Conservation (phyloP, 2,113 vertebrate genomes). For the Xiphias gladius region DNA sequence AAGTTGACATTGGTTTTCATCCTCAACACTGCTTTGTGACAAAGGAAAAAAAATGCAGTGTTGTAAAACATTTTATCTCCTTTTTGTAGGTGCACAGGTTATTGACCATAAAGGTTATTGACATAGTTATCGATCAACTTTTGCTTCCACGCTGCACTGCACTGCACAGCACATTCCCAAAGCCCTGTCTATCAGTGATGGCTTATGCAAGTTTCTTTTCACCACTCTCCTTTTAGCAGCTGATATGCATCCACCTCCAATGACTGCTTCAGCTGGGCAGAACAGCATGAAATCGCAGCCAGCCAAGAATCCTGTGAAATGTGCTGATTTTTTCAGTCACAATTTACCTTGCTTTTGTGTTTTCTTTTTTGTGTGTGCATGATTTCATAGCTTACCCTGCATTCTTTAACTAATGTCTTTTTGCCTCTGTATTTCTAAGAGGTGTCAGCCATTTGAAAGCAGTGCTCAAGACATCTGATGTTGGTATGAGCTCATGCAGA, state of each 20-base stretch:
- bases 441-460: not conserved
- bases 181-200: not conserved
- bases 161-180: constrained; percentile 6
- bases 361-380: not conserved
- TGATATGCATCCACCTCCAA: constrained; percentile 41
- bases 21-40: not conserved
- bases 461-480: not conserved
- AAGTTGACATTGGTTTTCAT: not conserved
- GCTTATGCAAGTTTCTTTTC: constrained; percentile 26
- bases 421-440: not conserved
- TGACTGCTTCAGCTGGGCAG: constrained; percentile 10
- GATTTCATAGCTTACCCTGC: not conserved
- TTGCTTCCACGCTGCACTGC: not conserved
- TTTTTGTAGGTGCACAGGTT: not conserved
- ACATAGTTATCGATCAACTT: constrained; percentile 7
- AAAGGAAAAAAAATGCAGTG: no score
- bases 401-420: not conserved
- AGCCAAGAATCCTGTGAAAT: constrained; percentile 40
- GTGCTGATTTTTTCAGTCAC: constrained; percentile 13
- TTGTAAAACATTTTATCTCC: not conserved
- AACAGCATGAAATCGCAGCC: constrained; percentile 27
- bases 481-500: constrained; percentile 6
- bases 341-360: not conserved
- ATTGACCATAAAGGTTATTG: constrained; percentile 28
- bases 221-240: constrained; percentile 33